These are phyloP conservation scores for Ferdinandea cuprea DNA, from an alignment of 2,888 invertebrate species.

Conservation along the genomic window DNA sequence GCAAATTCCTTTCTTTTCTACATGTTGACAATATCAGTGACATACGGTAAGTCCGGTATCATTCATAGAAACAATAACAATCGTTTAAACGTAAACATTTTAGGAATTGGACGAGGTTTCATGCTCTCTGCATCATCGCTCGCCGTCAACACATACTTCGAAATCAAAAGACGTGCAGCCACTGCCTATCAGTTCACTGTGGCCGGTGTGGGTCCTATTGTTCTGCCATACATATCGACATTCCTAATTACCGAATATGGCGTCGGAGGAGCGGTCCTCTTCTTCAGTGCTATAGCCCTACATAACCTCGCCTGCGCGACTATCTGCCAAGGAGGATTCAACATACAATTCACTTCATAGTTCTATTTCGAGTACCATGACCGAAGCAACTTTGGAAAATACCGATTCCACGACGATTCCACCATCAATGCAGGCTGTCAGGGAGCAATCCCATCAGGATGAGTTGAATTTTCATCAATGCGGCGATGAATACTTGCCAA, in stretches of 20 bases:
- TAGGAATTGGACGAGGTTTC: slow-evolving; percentile 85
- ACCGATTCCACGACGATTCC: too few species aligned
- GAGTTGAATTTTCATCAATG: slow-evolving; percentile 51
- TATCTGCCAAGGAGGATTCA: slow-evolving; percentile 88
- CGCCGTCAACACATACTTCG: slow-evolving; percentile 90
- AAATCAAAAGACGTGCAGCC: slow-evolving; percentile 87
- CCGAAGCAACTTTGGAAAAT: too few species aligned
- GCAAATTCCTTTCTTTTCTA: slow-evolving; percentile 87
- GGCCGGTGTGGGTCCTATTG: slow-evolving; percentile 88
- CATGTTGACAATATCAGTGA: slow-evolving; percentile 85
- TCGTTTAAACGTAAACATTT: too few species aligned
- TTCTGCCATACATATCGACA: slow-evolving; percentile 89
- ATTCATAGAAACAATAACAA: too few species aligned
- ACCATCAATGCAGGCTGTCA: slow-evolving; percentile 30
- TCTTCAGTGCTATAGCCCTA: slow-evolving; percentile 87
- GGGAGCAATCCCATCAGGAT: slow-evolving; percentile 30
- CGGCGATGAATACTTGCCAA: slow-evolving; percentile 80
- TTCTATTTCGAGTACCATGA: too few species aligned
- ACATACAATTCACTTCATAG: too few species aligned
- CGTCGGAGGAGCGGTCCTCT: slow-evolving; percentile 87
- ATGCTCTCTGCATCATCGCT: slow-evolving; percentile 88
- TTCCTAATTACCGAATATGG: slow-evolving; percentile 86
- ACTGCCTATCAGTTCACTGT: slow-evolving; percentile 89
- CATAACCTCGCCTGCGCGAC: slow-evolving; percentile 88
- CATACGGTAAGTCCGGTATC: slow-evolving; percentile 65